Conservation (phyloP, 1,140 invertebrate genomes). For the Holcopasites calliopsidis region DNA sequence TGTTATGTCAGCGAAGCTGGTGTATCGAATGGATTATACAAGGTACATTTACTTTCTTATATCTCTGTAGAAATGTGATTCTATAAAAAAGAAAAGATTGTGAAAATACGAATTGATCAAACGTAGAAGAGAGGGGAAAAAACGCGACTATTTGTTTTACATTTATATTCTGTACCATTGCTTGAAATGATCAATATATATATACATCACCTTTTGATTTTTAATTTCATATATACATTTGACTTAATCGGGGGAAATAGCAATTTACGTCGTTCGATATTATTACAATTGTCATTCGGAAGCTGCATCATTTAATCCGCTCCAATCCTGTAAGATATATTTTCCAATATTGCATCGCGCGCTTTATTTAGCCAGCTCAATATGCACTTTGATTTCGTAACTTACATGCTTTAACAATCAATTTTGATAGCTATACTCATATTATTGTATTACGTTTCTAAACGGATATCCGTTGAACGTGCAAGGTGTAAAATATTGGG, state of each 20-base stretch:
- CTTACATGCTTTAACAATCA: too few species aligned
- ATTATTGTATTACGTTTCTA: slow-evolving; percentile 48
- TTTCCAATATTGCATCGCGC: not conserved
- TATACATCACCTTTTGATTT: slow-evolving; percentile 47
- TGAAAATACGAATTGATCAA: slow-evolving; percentile 19
- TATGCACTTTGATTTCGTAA: slow-evolving; percentile 38
- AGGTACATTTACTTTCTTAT: slow-evolving; percentile 60
- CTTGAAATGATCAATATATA: slow-evolving; percentile 30
- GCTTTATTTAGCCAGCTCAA: not conserved
- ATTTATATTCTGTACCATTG: slow-evolving; percentile 49
- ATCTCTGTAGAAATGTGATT: slow-evolving; percentile 38
- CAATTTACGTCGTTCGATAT: not conserved
- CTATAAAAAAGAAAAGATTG: slow-evolving; percentile 29
- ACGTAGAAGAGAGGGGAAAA: slow-evolving; percentile 10
- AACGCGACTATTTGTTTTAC: slow-evolving; percentile 40
- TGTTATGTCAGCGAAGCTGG: slow-evolving; percentile 60
- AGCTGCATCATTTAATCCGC: too few species aligned
- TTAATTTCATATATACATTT: slow-evolving; percentile 8
- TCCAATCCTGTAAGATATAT: too few species aligned
- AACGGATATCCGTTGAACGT: slow-evolving; percentile 11
- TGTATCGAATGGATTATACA: slow-evolving; percentile 62
- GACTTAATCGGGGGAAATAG: not conserved
- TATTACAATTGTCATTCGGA: not conserved
- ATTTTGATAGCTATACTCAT: slow-evolving; percentile 43
- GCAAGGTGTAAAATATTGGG: slow-evolving; percentile 39